phyloP scores from a whole-genome alignment of 2,797 vertebrate genomes.

The Sphenodon punctatus region DNA sequence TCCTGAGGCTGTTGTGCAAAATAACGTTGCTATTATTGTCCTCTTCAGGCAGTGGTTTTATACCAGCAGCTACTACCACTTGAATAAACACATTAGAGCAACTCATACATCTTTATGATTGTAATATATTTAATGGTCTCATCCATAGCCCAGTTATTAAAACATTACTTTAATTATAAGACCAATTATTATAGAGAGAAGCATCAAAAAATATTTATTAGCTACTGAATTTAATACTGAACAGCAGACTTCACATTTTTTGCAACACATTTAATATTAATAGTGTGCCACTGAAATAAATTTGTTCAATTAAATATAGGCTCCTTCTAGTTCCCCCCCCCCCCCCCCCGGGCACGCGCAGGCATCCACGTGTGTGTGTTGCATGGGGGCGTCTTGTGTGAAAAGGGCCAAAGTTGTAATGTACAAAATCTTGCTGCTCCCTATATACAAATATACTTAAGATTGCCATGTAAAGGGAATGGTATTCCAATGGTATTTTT shows the following conservation, averaged over 20 bases:
- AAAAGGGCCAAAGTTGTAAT: no score
- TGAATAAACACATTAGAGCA: slow-evolving; percentile 1
- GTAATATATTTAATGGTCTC: neutral
- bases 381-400: no score
- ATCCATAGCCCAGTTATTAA: slow-evolving; percentile 15
- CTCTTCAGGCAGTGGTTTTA: neutral
- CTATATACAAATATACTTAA: neutral
- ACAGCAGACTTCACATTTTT: neutral
- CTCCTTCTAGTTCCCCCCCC: neutral
- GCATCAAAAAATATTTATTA: slow-evolving; percentile 15
- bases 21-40: neutral
- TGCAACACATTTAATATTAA: neutral
- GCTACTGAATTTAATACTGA: neutral
- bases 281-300: neutral
- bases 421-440: neutral
- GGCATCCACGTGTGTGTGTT: no score
- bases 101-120: neutral
- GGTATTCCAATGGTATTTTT: no score
- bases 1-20: neutral
- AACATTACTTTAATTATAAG: slow-evolving; percentile 10
- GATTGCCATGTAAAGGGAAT: neutral
- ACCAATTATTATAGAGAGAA: slow-evolving; percentile 2
- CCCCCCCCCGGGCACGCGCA: no score
- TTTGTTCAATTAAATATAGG: neutral
- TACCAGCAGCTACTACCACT: neutral